Base-by-base conservation (phyloP, 1,140 invertebrate genomes). In the Galleria mellonella region DNA sequence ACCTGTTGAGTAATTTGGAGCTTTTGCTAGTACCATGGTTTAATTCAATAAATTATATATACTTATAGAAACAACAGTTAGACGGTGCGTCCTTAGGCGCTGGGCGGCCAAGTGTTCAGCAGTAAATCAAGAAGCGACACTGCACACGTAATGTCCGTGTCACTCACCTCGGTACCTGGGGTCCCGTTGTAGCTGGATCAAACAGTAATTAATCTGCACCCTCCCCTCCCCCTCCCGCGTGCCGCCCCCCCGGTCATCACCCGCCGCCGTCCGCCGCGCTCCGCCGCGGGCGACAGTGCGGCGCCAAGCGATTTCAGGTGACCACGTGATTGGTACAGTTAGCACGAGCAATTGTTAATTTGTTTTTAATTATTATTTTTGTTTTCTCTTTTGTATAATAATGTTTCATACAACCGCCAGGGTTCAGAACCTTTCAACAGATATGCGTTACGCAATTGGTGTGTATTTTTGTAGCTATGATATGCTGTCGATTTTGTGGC, bases 131-230 rank as follows among this genome's bases (percentile, higher is more conserved):
- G 31, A 45, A 51, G 45, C 51, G 64, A 63, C 54, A 58, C 51
- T 13, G 31, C 30, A 35, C 57, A 40, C 51, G 51, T 52, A 49
- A 54, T 55, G 57, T 57, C 36, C 47, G 41, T 52, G 51, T 57
- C 51, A 50, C 45, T 51, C 50, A 43, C 17, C 41, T 10, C 14
- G 49, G 59, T 62, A 73, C 64, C 67, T 69, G 71, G 14, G 13
- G 12, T 14, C 32, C 32, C 40, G 47, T 51, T 51, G 54, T 53
- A 47, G 55, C 43, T 35, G 51, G 51, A 65, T 70, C 64, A 68
- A 72, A 72, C 67, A 71, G 72, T 72, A 76, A 76, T 76, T 76
- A 76, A 76, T 72, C 71, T 69, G 55, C 6, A 14, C 60, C 58
- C 44, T 49, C 47, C 38, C 29, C 48, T 14, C 32, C 32, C 23